Conservation (phyloP, 2,888 invertebrate species). For the Synergus umbraculus region DNA sequence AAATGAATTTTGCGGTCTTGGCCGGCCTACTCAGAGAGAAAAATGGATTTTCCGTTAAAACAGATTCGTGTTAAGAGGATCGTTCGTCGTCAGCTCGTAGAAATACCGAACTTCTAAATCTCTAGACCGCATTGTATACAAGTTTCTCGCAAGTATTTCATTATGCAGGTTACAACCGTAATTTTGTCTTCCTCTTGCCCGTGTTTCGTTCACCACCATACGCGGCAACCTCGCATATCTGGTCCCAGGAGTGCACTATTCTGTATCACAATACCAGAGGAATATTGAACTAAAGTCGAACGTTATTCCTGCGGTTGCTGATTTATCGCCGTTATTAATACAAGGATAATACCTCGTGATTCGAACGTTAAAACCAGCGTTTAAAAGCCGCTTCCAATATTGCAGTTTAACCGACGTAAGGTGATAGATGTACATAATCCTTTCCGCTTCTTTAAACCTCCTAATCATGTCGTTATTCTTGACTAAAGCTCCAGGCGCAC, state of each 20-base stretch:
- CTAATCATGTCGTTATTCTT: conserved; percentile 18
- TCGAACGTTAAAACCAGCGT: conserved; percentile 52
- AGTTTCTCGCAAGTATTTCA: conserved; percentile 64
- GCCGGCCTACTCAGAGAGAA: not conserved
- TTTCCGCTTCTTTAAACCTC: conserved; percentile 13
- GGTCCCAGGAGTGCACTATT: conserved; percentile 62
- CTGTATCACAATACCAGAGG: conserved; percentile 61
- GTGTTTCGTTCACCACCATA: conserved; percentile 25
- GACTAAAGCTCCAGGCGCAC: not conserved
- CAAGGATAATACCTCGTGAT: conserved; percentile 66
- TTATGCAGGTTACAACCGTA: conserved; percentile 66
- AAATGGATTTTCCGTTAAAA: conserved; percentile 27
- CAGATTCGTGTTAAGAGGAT: conserved; percentile 35
- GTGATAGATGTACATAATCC: conserved; percentile 63
- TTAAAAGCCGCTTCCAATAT: conserved; percentile 64
- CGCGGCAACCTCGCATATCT: conserved; percentile 50
- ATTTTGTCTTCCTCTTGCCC: conserved; percentile 59
- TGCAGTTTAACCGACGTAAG: conserved; percentile 57
- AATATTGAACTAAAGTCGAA: conserved; percentile 59
- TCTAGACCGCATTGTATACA: conserved; percentile 46
- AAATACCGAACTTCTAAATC: conserved; percentile 29
- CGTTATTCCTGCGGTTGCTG: conserved; percentile 60
- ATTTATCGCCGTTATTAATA: conserved; percentile 70
- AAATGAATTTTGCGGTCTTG: conserved; percentile 37
- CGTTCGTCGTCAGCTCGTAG: conserved; percentile 26